phyloP scores from a whole-genome alignment of 1,140 invertebrate species.

The Eufriesea mexicana region DNA sequence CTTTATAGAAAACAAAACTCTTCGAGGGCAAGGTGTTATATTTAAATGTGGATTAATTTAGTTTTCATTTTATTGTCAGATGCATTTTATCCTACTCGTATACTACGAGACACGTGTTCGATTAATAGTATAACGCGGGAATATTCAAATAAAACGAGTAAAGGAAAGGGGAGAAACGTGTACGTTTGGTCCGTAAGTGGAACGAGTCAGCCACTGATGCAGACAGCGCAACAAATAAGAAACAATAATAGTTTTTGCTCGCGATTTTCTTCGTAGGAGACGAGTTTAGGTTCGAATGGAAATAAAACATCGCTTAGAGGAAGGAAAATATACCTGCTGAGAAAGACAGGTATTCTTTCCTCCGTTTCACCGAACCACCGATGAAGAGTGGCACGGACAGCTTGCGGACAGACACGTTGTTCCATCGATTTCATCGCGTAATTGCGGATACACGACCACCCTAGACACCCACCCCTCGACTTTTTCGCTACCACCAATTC shows the following conservation, averaged over 20 bases:
- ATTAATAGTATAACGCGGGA: neutral
- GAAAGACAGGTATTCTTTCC: neutral
- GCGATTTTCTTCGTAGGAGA: neutral
- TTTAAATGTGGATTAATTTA: no score
- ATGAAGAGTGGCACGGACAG: neutral
- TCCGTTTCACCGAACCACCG: neutral
- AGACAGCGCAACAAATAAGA: neutral
- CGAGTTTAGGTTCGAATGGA: neutral
- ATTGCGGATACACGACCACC: neutral
- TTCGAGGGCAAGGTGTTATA: no score
- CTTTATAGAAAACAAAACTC: no score
- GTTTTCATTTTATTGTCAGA: no score
- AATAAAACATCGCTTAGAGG: neutral
- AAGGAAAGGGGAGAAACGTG: no score
- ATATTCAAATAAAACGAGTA: neutral
- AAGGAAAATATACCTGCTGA: neutral
- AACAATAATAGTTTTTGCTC: neutral
- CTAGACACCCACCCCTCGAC: no score
- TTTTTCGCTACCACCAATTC: no score
- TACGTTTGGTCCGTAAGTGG: neutral
- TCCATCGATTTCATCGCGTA: conserved; percentile 27
- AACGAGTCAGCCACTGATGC: neutral
- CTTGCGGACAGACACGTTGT: neutral
- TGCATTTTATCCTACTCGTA: no score
- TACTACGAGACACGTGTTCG: neutral